phyloP scores from a whole-genome alignment of 2,113 vertebrate species.

The Formicarius rufipectus region DNA sequence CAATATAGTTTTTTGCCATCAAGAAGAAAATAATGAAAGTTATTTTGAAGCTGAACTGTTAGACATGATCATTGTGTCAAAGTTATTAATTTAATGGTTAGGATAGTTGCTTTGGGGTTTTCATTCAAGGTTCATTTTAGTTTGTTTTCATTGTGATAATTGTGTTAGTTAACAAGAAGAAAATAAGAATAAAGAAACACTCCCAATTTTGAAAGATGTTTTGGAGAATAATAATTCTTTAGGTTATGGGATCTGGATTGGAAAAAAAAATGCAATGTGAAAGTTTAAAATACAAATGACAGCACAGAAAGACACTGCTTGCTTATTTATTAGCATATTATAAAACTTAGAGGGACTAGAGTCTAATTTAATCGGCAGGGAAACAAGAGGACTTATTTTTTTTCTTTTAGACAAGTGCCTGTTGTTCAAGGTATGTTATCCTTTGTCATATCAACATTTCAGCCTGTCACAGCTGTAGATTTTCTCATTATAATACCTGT shows the following conservation, averaged over 20 bases:
- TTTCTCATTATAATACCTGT: background rate
- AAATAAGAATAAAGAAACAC: background rate
- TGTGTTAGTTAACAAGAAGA: background rate
- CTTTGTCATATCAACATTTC: background rate
- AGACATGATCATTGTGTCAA: background rate
- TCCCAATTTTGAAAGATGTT: background rate
- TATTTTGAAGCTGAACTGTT: background rate
- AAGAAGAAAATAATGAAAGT: background rate
- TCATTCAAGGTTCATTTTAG: background rate
- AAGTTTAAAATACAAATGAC: background rate
- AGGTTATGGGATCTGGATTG: background rate
- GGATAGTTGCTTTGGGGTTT: background rate
- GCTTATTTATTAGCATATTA: background rate
- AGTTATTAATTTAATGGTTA: background rate
- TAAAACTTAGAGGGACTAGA: background rate
- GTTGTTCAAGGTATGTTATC: background rate
- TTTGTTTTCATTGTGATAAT: background rate
- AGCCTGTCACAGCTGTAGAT: background rate
- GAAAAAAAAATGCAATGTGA: fast-evolving
- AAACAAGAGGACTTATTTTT: background rate
- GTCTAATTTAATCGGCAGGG: background rate
- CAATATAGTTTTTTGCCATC: background rate
- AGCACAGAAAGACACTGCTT: background rate
- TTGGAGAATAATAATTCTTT: background rate
- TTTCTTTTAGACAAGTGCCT: background rate